These are phyloP conservation scores for Drosophila trapezifrons DNA, from an alignment of 1,140 invertebrate genomes.

Conservation along the genomic window DNA sequence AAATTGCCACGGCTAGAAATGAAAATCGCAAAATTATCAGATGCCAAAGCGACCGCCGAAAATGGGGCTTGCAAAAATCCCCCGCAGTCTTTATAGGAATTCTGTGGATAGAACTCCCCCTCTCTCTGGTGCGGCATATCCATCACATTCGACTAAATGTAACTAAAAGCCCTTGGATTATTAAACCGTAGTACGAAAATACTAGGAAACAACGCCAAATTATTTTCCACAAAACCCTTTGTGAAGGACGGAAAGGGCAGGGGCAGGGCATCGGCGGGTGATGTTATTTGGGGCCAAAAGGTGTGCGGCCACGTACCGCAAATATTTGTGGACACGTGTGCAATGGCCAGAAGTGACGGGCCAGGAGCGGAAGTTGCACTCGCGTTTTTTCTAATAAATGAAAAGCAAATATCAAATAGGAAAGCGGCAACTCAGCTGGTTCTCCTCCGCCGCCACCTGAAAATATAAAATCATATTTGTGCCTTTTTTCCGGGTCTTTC, in stretches of 20 bases:
- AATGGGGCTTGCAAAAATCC: constrained; percentile 34
- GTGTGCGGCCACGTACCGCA: constrained; percentile 77
- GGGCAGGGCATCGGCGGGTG: neutral
- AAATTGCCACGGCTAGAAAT: constrained; percentile 57
- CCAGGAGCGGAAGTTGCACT: constrained; percentile 41
- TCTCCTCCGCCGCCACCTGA: constrained; percentile 6
- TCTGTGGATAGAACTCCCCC: neutral
- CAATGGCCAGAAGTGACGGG: constrained; percentile 71
- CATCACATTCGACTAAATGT: constrained; percentile 34
- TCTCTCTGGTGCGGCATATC: neutral
- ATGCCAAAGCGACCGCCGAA: constrained; percentile 40
- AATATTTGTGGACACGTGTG: constrained; percentile 81
- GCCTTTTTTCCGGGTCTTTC: constrained; percentile 21
- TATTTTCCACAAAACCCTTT: constrained; percentile 22
- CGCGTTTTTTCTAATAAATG: constrained; percentile 76
- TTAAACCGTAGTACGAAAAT: constrained; percentile 64
- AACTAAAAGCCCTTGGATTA: constrained; percentile 60
- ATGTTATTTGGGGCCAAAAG: constrained; percentile 39
- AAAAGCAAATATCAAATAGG: constrained; percentile 77
- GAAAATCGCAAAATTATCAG: constrained; percentile 67
- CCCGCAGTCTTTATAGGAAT: constrained; percentile 49
- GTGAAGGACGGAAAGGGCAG: no score
- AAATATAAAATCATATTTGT: constrained; percentile 70
- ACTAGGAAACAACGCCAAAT: constrained; percentile 24
- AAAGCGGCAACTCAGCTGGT: constrained; percentile 47